Percentiles rank a stretch among this genome's conserved stretches.
Evolutionary conservation across 2,113 vertebrate species (phyloP).

Genomic region (Elephantulus edwardii): DNA sequence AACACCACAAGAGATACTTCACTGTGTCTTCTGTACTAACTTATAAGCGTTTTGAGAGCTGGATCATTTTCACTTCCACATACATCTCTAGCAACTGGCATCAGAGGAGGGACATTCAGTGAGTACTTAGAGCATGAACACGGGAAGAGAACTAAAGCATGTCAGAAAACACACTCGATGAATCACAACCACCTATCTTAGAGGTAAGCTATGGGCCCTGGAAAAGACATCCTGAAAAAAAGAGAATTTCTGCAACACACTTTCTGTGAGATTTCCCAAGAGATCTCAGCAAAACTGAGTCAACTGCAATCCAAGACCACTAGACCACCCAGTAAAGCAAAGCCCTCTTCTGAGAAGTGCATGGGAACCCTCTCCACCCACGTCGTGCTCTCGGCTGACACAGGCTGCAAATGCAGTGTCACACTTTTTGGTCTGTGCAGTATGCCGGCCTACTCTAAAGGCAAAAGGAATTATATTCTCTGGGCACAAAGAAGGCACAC

Average conservation of each 20-base stretch:
- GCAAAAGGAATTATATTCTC: conserved; percentile 58
- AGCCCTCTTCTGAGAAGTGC: conserved; percentile 54
- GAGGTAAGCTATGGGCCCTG: neutral
- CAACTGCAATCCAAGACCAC: conserved; percentile 27
- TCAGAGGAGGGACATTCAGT: neutral
- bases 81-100: neutral
- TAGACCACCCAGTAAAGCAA: conserved; percentile 73
- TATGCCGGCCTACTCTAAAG: conserved; percentile 44
- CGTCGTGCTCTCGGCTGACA: conserved; percentile 41
- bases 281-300: neutral
- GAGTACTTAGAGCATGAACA: neutral
- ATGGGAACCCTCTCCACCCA: neutral
- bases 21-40: neutral
- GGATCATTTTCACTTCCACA: neutral
- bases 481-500: conserved; percentile 58
- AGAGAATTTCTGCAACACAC: conserved; percentile 4
- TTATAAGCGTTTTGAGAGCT: neutral
- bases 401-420: conserved; percentile 67
- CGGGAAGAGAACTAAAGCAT: neutral
- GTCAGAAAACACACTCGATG: neutral
- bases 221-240: neutral
- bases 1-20: neutral
- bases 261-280: neutral
- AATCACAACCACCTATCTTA: neutral
- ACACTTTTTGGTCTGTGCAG: conserved; percentile 63